Conservation (phyloP, 1,140 invertebrate genomes). For the Caenorhabditis inopinata region DNA sequence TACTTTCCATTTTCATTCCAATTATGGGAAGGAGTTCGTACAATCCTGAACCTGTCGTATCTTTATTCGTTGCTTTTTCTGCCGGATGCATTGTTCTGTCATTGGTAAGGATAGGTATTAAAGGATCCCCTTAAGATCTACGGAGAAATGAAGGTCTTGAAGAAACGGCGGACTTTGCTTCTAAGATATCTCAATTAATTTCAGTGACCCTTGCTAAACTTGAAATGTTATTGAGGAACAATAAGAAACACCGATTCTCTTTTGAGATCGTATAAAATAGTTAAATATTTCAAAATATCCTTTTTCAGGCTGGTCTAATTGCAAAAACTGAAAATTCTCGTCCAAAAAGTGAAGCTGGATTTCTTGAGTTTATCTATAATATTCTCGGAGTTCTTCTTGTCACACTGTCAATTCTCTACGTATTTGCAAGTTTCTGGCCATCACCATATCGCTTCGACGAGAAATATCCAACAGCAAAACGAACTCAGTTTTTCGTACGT, state of each 20-base stretch:
- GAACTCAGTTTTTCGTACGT: constrained; percentile 48
- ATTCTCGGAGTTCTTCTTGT: not conserved
- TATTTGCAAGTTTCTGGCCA: constrained; percentile 5
- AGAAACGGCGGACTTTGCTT: too few relatives aligned
- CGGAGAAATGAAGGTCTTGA: too few relatives aligned
- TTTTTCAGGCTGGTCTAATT: not conserved
- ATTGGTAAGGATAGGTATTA: constrained; percentile 30
- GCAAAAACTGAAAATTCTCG: constrained; percentile 12
- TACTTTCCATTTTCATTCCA: constrained; percentile 49
- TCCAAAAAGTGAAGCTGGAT: not conserved
- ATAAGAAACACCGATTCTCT: too few relatives aligned
- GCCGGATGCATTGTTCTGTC: constrained; percentile 41
- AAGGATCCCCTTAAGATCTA: too few relatives aligned
- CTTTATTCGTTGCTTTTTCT: constrained; percentile 39
- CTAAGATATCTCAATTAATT: too few relatives aligned
- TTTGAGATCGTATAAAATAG: too few relatives aligned
- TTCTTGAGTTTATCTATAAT: not conserved
- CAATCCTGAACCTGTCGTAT: constrained; percentile 47
- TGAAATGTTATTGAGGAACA: too few relatives aligned
- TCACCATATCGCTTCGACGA: constrained; percentile 36
- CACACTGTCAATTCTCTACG: constrained; percentile 19
- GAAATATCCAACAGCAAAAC: constrained; percentile 37
- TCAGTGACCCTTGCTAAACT: too few relatives aligned
- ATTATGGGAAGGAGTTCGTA: constrained; percentile 47
- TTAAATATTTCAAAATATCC: not conserved